A percentile compares a stretch with the other conserved stretches of the same genome.
These are phyloP conservation scores for Aricia agestis DNA, from an alignment of 1,140 invertebrate species.

Conservation along the genomic window DNA sequence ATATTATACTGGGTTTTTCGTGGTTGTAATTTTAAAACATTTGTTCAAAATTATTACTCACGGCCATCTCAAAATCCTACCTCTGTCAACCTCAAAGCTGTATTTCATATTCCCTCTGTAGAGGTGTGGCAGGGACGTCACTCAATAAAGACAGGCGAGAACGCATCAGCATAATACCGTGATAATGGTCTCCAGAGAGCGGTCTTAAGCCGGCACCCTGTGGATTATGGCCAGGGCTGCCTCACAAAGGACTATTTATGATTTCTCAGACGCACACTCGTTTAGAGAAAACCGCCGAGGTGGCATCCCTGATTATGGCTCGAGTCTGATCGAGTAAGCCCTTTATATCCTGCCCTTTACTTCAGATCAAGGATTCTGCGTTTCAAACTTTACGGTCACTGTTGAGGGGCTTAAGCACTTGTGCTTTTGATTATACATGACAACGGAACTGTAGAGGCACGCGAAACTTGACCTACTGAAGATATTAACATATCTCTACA, in stretches of 20 bases:
- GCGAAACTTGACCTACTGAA: neutral
- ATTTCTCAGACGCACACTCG: neutral
- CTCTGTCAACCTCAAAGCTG: neutral
- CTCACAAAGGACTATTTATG: neutral
- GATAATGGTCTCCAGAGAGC: conserved; percentile 52
- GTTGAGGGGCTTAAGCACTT: neutral
- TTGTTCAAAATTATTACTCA: no score
- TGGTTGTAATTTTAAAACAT: no score
- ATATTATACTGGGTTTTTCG: no score
- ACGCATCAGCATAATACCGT: conserved; percentile 41
- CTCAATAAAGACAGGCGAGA: conserved; percentile 16
- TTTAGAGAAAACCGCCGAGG: neutral
- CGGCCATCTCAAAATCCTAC: neutral
- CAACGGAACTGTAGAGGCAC: neutral
- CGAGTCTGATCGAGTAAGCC: conserved; percentile 50
- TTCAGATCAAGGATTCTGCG: neutral
- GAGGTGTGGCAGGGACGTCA: conserved; percentile 12
- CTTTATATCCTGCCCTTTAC: conserved; percentile 27
- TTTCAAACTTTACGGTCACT: conserved; percentile 1
- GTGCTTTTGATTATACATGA: neutral
- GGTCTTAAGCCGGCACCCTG: conserved; percentile 45
- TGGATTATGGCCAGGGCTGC: conserved; percentile 44
- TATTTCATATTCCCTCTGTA: conserved; percentile 6
- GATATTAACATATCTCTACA: no score
- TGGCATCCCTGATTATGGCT: conserved; percentile 45